Conservation (phyloP, 2,797 vertebrate genomes). For the Falco rusticolus region DNA sequence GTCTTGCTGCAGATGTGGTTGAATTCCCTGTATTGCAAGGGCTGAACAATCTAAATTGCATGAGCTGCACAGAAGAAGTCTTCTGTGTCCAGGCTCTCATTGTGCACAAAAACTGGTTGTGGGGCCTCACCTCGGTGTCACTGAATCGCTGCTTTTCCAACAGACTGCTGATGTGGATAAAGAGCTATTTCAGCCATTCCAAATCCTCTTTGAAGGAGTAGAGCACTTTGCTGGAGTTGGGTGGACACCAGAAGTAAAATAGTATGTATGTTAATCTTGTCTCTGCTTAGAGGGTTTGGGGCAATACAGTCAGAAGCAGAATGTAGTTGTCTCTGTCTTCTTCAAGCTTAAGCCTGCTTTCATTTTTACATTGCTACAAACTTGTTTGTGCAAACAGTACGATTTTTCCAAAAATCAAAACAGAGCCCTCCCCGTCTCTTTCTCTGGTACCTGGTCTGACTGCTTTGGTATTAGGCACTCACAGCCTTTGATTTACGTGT, state of each 20-base stretch:
- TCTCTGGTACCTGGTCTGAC: slow-evolving; percentile 22
- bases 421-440: slow-evolving; percentile 14
- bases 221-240: slow-evolving; percentile 87
- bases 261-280: slow-evolving; percentile 81
- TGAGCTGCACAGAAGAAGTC: neutral
- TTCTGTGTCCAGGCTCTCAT: slow-evolving; percentile 2
- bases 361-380: slow-evolving; percentile 11
- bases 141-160: slow-evolving; percentile 65
- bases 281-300: slow-evolving; percentile 58
- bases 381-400: neutral
- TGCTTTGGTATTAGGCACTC: slow-evolving; percentile 30
- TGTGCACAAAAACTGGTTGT: slow-evolving; percentile 54
- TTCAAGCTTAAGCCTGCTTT: slow-evolving; percentile 52
- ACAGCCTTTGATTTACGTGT: slow-evolving; percentile 45
- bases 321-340: neutral
- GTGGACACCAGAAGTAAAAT: slow-evolving; percentile 85
- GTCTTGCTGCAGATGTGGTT: neutral
- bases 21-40: neutral
- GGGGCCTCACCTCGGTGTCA: slow-evolving; percentile 63
- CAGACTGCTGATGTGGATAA: slow-evolving; percentile 84
- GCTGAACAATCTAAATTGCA: neutral
- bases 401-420: slow-evolving; percentile 18
- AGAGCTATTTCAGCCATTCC: slow-evolving; percentile 83
- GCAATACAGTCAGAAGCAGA: slow-evolving; percentile 24
- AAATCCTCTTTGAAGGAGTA: slow-evolving; percentile 84